phyloP scores from a whole-genome alignment of 2,888 invertebrate species.

The Meteorus cinctellus region DNA sequence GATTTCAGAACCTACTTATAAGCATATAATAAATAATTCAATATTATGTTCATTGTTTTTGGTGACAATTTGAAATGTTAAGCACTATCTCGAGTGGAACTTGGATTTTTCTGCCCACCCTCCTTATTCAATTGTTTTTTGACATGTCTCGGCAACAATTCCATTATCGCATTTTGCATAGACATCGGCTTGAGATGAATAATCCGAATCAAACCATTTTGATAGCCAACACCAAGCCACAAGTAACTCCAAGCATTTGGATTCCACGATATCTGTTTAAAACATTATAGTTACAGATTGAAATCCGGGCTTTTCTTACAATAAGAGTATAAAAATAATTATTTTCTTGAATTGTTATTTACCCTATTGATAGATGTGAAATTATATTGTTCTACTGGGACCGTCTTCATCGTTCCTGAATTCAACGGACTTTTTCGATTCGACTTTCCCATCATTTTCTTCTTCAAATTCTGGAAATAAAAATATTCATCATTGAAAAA shows the following conservation, averaged over 20 bases:
- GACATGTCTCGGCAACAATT: conserved; percentile 52
- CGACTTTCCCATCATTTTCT: neutral
- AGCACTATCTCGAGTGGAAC: neutral
- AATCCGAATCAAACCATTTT: conserved; percentile 73
- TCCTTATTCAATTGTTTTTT: conserved; percentile 47
- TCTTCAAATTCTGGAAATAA: conserved; percentile 16
- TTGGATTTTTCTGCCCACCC: neutral
- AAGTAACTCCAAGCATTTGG: conserved; percentile 73
- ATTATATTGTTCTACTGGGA: conserved; percentile 69
- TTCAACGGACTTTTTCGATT: conserved; percentile 37
- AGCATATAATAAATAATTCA: conserved; percentile 5
- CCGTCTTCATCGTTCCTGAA: conserved; percentile 57
- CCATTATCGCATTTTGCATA: conserved; percentile 46
- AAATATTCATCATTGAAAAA: neutral
- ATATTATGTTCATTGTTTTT: neutral
- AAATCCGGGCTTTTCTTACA: neutral
- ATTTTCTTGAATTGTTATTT: conserved; percentile 40
- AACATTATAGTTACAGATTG: conserved; percentile 1
- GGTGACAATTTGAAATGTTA: neutral
- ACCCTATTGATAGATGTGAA: conserved; percentile 70
- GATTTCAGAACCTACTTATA: neutral
- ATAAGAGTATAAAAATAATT: neutral
- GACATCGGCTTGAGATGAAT: conserved; percentile 62
- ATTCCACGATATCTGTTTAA: conserved; percentile 72
- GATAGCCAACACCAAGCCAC: conserved; percentile 72